A percentile compares a stretch with the other conserved stretches of the same genome.
Conservation (phyloP, 37 sponge, comb jelly and placozoan genomes). For the Diacarnus erythraeanus region DNA sequence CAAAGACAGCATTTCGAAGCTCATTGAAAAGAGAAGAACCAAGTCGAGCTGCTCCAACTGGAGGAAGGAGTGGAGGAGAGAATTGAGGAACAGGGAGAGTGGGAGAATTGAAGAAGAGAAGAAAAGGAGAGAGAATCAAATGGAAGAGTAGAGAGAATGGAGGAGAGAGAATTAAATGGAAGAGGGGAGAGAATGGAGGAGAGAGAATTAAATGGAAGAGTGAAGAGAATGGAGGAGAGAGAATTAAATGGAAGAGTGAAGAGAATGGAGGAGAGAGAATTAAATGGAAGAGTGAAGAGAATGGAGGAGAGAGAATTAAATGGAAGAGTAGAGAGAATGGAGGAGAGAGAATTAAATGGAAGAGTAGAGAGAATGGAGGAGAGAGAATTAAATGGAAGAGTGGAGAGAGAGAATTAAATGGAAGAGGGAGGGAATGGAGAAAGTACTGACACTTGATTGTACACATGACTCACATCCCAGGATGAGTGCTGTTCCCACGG, state of each 20-base stretch:
- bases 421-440: background rate
- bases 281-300: background rate
- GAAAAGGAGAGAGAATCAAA: background rate
- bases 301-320: background rate
- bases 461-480: constrained; percentile 70
- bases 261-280: too few species aligned
- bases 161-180: background rate
- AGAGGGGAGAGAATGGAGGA: background rate
- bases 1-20: constrained; percentile 91
- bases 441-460: background rate
- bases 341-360: background rate
- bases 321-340: background rate
- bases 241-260: background rate
- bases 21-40: constrained; percentile 83
- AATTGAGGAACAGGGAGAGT: background rate
- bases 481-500: constrained; percentile 77
- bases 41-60: constrained; percentile 86
- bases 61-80: background rate
- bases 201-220: background rate
- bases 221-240: background rate
- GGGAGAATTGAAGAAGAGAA: background rate
- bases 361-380: background rate
- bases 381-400: background rate
- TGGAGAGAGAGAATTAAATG: background rate
- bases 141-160: background rate